Base-by-base conservation (phyloP, 2,888 invertebrate genomes). In the Mythimna pallens region DNA sequence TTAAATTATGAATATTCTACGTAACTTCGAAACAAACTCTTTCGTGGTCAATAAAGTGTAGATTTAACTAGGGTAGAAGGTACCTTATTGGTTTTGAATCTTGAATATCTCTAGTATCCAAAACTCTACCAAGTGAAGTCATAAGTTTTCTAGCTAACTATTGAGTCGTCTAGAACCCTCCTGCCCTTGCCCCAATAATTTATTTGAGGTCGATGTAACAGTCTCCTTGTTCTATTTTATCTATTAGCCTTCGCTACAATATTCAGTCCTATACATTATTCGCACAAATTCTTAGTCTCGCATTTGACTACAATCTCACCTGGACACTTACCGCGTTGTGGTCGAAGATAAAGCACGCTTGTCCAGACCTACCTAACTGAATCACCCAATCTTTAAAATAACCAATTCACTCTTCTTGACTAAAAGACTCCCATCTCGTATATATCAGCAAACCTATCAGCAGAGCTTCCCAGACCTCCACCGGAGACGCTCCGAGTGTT, bases 21-120 rank as follows among this genome's bases (percentile, higher is more conserved):
- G 36, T 74, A 74, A 73, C 40, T 50, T 43, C 20, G 40, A 43
- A 34, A 52, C 58, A 55, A 73, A 73, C n/a, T 65, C 72, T 72
- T 52, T 25, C 34, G 58, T 50, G 22, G 8, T n/a, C 22, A 40
- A 50, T 40, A 73, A 73, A 61, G 40, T 3, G n/a, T 40, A 61
- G 12, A 17, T 36, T 3, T n/a, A 36, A 36, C 7, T 64, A 17
- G 9, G 8, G 9, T 50, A 40, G 12, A 30, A 17, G 17, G 47
- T 17, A 30, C 17, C 36, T 6, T n/a, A 52, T 73, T 59, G 17
- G 12, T 54, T 59, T 52, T 54, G 12, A 59, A 54, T 25, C 25
- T 58, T 73, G 8, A 40, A 73, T 36, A 52, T 57, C 30, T 8
- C 30, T 30, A 9, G 59, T n/a, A 30, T 12, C 47, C 5, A 12